A percentile compares a stretch with the other conserved stretches of the same genome.
Evolutionary conservation across 2,113 vertebrate genomes (phyloP).

Genomic region (Suncus etruscus): DNA sequence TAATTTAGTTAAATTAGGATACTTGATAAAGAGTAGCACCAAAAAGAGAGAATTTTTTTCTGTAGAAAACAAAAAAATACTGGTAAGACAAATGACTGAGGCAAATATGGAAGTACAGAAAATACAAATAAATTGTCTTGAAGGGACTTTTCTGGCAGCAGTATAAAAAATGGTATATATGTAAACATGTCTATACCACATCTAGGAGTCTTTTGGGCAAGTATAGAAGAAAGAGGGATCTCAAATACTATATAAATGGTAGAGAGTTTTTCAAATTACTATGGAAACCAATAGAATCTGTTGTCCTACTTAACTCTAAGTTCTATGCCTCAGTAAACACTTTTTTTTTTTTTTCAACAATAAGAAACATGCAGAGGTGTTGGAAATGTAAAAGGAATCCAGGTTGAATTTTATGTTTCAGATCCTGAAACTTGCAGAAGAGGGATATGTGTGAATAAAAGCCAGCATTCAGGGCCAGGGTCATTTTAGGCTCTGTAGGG

Average conservation of each 20-base stretch:
- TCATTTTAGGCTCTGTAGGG: too few relatives aligned
- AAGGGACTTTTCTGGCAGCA: conserved; percentile 6
- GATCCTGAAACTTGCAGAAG: background rate
- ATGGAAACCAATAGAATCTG: background rate
- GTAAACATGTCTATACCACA: background rate
- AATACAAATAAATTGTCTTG: conserved; percentile 36
- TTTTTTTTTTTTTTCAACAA: conserved; percentile 17
- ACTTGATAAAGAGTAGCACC: background rate
- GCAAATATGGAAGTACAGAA: conserved; percentile 42
- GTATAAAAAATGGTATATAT: background rate
- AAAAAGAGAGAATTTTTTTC: conserved; percentile 20
- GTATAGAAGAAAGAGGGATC: background rate
- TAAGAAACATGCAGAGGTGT: background rate
- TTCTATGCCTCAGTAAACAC: background rate
- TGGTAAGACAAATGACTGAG: conserved; percentile 21
- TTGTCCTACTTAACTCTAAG: background rate
- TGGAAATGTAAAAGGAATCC: background rate
- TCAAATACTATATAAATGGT: background rate
- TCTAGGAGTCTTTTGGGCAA: background rate
- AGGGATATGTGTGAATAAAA: background rate
- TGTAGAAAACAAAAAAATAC: conserved; percentile 42
- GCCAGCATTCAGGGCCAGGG: background rate
- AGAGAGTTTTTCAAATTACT: background rate
- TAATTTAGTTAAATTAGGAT: background rate
- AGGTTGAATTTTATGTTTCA: background rate